Percentiles rank a stretch among this genome's conserved stretches.
phyloP scores from a whole-genome alignment of 2,888 invertebrate genomes.

The Oasisia sp. region DNA sequence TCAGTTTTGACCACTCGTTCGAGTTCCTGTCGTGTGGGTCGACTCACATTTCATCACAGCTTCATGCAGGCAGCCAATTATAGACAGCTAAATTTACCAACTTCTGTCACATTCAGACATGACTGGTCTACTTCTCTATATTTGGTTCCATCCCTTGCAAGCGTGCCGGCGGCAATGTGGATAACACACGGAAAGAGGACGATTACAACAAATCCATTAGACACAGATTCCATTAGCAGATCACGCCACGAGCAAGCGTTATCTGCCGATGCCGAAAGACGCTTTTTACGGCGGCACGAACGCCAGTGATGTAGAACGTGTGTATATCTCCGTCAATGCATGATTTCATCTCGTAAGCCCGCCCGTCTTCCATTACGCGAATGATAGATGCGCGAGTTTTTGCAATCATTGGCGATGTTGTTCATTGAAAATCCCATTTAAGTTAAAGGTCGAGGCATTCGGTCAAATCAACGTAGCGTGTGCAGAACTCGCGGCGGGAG shows the following conservation, averaged over 20 bases:
- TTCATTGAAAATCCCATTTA: constrained; percentile 11
- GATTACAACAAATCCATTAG: neutral
- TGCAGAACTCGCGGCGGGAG: neutral
- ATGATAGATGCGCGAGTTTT: neutral
- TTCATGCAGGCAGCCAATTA: no score
- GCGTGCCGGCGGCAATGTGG: neutral
- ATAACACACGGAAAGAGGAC: neutral
- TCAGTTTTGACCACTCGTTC: no score
- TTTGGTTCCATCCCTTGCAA: neutral
- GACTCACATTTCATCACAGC: no score
- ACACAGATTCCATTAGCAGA: neutral
- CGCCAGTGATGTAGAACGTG: neutral
- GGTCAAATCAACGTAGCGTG: neutral
- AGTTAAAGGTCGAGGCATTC: constrained; percentile 9
- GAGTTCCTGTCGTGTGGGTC: no score
- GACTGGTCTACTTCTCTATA: neutral
- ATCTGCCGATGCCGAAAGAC: neutral
- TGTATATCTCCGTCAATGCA: neutral
- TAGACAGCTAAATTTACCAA: no score
- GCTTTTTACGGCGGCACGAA: neutral
- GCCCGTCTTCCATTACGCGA: constrained; percentile 2
- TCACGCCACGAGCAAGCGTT: neutral
- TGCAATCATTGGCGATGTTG: neutral
- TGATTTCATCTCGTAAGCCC: neutral
- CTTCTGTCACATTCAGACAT: no score